Evolutionary conservation across 1,140 invertebrate species (phyloP).

Genomic region (Ooceraea biroi): DNA sequence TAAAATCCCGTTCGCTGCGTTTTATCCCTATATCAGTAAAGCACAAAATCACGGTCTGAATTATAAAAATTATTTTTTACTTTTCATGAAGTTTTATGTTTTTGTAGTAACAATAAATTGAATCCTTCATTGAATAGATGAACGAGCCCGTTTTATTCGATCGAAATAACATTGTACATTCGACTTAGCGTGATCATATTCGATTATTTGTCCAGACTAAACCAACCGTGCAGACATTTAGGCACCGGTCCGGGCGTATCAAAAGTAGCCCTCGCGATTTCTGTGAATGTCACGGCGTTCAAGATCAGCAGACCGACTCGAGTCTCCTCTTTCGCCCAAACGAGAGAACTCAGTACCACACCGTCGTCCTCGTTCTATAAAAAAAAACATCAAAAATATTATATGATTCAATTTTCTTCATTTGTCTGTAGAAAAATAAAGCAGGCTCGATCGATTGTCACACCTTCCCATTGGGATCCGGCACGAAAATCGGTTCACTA

Average conservation of each 20-base stretch:
- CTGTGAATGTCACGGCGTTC: slow-evolving; percentile 89
- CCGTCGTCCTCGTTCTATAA: slow-evolving; percentile 91
- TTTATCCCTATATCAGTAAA: too few relatives aligned
- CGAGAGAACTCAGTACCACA: slow-evolving; percentile 89
- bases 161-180: background rate
- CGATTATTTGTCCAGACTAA: slow-evolving; percentile 81
- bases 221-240: slow-evolving; percentile 94
- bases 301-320: slow-evolving; percentile 90
- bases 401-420: background rate
- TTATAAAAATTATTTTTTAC: too few relatives aligned
- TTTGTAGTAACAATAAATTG: too few relatives aligned
- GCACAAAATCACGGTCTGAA: too few relatives aligned
- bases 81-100: too few relatives aligned
- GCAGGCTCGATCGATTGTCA: too few relatives aligned
- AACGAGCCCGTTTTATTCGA: background rate
- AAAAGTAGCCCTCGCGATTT: slow-evolving; percentile 90
- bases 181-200: background rate
- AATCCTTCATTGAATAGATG: too few relatives aligned
- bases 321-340: slow-evolving; percentile 89
- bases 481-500: slow-evolving; percentile 95
- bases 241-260: slow-evolving; percentile 90
- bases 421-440: background rate
- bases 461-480: slow-evolving; percentile 89
- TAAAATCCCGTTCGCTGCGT: background rate
- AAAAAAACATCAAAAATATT: background rate